Base-by-base conservation (phyloP, 2,888 invertebrate genomes). In the Blastobasis lacticolella region DNA sequence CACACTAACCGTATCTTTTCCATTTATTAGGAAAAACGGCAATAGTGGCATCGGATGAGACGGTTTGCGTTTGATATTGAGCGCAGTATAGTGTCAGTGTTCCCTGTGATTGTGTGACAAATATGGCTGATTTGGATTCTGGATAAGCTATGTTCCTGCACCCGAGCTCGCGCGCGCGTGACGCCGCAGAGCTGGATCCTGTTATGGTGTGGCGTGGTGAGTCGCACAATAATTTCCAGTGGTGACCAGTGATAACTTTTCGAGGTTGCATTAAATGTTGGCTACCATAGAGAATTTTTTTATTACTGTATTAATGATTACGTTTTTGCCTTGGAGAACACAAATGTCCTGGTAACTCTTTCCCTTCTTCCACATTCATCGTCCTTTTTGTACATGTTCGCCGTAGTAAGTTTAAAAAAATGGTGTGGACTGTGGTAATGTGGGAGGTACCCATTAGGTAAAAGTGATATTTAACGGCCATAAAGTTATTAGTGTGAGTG, bases 91-190 rank as follows among this genome's bases (percentile, higher is more conserved):
- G 73, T 75, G 72, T 50, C 55, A 71, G 75, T 76, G 73, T 57
- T 54, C 46, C 40, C 23, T 56, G 62, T 60, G 65, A 68, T 78
- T 73, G 71, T 62, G 57, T 69, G 74, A 71, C 58, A 76, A 85
- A 78, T 75, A 87, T 88, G 87, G 79, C 75, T 68, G 73, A 71
- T 65, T 67, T 82, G 78, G 88, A 87, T 75, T 85, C 78, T 61
- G 88, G 88, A 75, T 88, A 85, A 85, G 69, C 62, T 76, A 88
- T 88, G 88, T 88, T 88, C 73, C 73, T 88, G 63, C 86, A 87
- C 64, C 83, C 88, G 61, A 85, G 85, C 64, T 82, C 86, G 61
- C 81, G 85, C 62, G 71, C 77, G 60, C 75, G 79, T 76, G 86
- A 86, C 64, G 73, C 85, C 61, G 67, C 78, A 49, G 88, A 88